phyloP scores from a whole-genome alignment of 2,888 invertebrate species.

The Atethmia centrago region DNA sequence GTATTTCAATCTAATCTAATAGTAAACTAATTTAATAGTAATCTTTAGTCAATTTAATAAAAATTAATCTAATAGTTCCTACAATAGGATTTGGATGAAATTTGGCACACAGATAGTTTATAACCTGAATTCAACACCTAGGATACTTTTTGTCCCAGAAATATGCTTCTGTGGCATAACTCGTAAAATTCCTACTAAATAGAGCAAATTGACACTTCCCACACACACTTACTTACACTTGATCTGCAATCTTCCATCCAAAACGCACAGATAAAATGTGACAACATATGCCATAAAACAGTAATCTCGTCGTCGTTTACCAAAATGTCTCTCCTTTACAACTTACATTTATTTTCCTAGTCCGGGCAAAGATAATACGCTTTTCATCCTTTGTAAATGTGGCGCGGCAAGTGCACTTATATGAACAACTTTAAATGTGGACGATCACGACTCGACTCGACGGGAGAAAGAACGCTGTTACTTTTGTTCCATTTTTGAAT shows the following conservation, averaged over 20 bases:
- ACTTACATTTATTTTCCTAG: constrained; percentile 42
- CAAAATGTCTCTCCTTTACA: constrained; percentile 29
- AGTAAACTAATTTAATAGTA: too few species aligned
- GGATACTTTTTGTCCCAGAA: too few species aligned
- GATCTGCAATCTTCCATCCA: neutral
- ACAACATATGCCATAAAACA: neutral
- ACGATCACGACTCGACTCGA: constrained; percentile 13
- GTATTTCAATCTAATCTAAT: too few species aligned
- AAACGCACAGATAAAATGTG: neutral
- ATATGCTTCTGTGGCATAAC: too few species aligned
- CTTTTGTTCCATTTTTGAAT: constrained; percentile 38
- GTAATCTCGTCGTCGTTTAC: constrained; percentile 22
- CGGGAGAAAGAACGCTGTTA: constrained; percentile 14
- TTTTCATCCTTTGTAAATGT: constrained; percentile 51
- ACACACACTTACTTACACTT: too few species aligned
- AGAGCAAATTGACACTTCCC: constrained; percentile 1
- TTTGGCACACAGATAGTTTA: too few species aligned
- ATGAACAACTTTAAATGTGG: constrained; percentile 45
- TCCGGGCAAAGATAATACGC: constrained; percentile 40
- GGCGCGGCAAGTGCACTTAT: constrained; percentile 50
- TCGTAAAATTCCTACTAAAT: neutral
- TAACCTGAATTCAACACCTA: too few species aligned
- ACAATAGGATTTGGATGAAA: too few species aligned
- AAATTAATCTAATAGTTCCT: too few species aligned
- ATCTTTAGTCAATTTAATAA: too few species aligned